Base-by-base conservation (phyloP, 2,797 vertebrate species). In the Numenius phaeopus region DNA sequence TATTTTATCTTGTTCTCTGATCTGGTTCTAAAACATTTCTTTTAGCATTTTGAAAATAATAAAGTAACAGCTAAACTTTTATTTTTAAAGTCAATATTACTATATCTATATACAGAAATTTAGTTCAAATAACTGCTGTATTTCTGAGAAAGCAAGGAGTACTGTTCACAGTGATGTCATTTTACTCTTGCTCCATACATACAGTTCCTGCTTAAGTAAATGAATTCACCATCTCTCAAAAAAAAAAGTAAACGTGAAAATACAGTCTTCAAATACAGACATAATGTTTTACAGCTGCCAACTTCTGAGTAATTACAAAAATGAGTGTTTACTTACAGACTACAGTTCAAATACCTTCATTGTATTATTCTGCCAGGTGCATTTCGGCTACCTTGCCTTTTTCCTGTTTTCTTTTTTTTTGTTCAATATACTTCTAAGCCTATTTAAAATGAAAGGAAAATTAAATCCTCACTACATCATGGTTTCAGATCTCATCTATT, bases 301-400 rank as follows among this genome's bases (percentile, higher is more conserved):
- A 39, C 32, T 87, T 77, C 71, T 65, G 58, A 66, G 17, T 67
- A 72, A 89, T 91, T 83, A 89, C 2, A 15, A 87, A 78, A 92
- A 58, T 39, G 23, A 72, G 49, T 71, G 49, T 93, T 96, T 89
- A 78, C 89, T 94, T 76, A 89, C 69, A 76, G 72, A 92, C 76
- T 89, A 44, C 66, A 90, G 49, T 82, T 90, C 34, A 90, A 89
- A 65, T 80, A 86, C 32, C 21, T 84, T 77, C 4, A 80, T 89
- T 55, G 12, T 85, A 30, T 61, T 87, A 65, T 80, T 93, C 61
- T 92, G 50, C 27, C 67, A 82, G 42, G 34, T 71, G 42, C 46
- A 49, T 87, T 95, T 85, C 67, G 85, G 19, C 44, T 87, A 49
- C 46, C 44, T 82, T 80, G 40, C 19, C 23, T 55, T 90, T 89